phyloP scores from a whole-genome alignment of 2,113 vertebrate genomes.

The Saimiri boliviensis region DNA sequence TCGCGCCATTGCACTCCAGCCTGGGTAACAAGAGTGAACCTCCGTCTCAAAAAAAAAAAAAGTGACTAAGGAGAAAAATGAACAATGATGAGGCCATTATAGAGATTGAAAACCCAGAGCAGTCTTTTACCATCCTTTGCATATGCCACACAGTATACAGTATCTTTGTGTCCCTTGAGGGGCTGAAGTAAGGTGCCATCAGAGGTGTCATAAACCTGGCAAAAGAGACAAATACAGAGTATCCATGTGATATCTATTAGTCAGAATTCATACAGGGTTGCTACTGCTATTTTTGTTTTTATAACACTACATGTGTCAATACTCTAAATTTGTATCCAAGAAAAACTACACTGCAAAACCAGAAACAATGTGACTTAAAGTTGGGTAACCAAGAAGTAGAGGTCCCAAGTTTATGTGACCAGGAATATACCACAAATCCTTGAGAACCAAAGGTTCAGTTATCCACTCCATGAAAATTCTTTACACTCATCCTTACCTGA shows the following conservation, averaged over 20 bases:
- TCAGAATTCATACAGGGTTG: conserved; percentile 24
- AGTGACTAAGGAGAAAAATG: background rate
- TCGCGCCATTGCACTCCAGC: too few relatives aligned
- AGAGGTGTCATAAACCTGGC: conserved; percentile 95
- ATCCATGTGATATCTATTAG: background rate
- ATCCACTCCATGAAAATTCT: background rate
- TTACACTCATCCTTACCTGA: background rate
- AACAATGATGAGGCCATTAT: background rate
- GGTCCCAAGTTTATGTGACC: background rate
- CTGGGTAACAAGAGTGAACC: too few relatives aligned
- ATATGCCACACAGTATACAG: conserved; percentile 97
- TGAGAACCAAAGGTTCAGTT: background rate
- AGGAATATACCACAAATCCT: background rate
- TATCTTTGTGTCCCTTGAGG: conserved; percentile 97
- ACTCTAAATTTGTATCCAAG: conserved; percentile 37
- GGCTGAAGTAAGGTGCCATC: conserved; percentile 96
- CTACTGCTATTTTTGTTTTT: conserved; percentile 47
- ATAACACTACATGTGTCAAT: conserved; percentile 26
- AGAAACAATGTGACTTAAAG: background rate
- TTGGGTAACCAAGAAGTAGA: background rate
- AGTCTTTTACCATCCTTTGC: conserved; percentile 94
- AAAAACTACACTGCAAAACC: background rate
- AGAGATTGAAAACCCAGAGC: background rate
- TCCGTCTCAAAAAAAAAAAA: too few relatives aligned
- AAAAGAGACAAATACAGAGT: background rate